Evolutionary conservation across 2,888 invertebrate genomes (phyloP), one percentile per base, ranked within the genome.

Genomic region (Vannuccia rotundouncinata): DNA sequence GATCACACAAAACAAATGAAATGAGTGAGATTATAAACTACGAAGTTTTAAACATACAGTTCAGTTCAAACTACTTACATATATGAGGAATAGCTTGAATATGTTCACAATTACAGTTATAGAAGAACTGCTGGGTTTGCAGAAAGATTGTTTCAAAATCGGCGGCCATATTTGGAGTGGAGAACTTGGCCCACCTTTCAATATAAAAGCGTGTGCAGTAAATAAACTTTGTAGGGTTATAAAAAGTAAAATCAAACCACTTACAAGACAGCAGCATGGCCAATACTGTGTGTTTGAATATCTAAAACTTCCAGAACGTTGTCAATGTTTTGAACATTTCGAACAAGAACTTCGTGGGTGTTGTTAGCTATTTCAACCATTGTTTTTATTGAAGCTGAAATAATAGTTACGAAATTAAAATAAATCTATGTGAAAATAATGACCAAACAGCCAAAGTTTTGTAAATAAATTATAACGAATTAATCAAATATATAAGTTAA

Each of bases 291-390:
- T 10, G 22, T 73, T 22, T 73, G 73, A 27, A 73, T 73, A 73
- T 73, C 73, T 5, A 73, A 27, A 27, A 22, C 73, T n/a, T 73
- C 73, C 5, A 73, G 22, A 73, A 73, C 27, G 5, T n/a, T n/a
- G 22, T 73, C 73, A 27, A 73, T n/a, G 22, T 73, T 73, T n/a
- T n/a, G 29, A 27, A 73, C 73, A 73, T 73, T 73, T 73, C 73
- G 5, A 5, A 45, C 45, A 45, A 45, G 45, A 45, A 45, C 45
- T 45, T 45, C 45, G 17, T 45, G 45, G 5, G 45, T 45, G 17
- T 17, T 10, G 17, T 45, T 45, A 45, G 45, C 45, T 45, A 45
- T 45, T 10, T 45, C 45, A 45, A 45, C 45, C 45, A 45, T 45
- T 45, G 45, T 17, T 17, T 45, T 45, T 5, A 45, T 45, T 10